Percentiles rank a stretch among this genome's conserved stretches.
Conservation (phyloP, 1,140 invertebrate genomes). For the Tyrophagus putrescentiae region DNA sequence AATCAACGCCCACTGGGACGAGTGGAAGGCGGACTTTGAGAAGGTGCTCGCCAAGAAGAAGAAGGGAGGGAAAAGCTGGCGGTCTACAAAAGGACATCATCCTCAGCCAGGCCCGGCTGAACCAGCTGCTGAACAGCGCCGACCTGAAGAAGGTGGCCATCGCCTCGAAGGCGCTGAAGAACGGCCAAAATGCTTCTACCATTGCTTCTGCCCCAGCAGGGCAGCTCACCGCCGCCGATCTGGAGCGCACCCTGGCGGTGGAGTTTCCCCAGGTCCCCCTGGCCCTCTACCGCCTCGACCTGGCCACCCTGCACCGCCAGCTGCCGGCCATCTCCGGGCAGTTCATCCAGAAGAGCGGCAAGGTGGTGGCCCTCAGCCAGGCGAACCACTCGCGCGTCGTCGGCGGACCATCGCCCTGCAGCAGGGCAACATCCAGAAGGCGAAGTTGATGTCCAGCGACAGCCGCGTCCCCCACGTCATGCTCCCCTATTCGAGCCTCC, state of each 20-base stretch:
- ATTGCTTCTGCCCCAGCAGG: too few species aligned
- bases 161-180: background rate
- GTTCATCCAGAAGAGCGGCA: conserved; percentile 32
- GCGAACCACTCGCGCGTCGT: conserved; percentile 46
- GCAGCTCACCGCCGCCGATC: background rate
- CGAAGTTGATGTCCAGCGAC: conserved; percentile 55
- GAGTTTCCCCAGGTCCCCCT: conserved; percentile 2
- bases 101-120: background rate
- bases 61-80: too few species aligned
- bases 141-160: conserved; percentile 14
- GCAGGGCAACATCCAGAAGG: conserved; percentile 41
- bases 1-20: conserved; percentile 2
- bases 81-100: background rate
- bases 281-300: background rate
- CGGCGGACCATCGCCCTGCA: conserved; percentile 43
- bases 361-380: conserved; percentile 39
- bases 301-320: background rate
- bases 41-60: too few species aligned
- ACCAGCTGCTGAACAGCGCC: background rate
- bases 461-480: conserved; percentile 50
- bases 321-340: conserved; percentile 26
- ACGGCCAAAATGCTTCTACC: too few species aligned
- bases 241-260: background rate
- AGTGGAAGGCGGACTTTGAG: conserved; percentile 6
- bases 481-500: conserved; percentile 46